Base-by-base conservation (phyloP, 2,113 vertebrate genomes). In the Amphilophus citrinellus region DNA sequence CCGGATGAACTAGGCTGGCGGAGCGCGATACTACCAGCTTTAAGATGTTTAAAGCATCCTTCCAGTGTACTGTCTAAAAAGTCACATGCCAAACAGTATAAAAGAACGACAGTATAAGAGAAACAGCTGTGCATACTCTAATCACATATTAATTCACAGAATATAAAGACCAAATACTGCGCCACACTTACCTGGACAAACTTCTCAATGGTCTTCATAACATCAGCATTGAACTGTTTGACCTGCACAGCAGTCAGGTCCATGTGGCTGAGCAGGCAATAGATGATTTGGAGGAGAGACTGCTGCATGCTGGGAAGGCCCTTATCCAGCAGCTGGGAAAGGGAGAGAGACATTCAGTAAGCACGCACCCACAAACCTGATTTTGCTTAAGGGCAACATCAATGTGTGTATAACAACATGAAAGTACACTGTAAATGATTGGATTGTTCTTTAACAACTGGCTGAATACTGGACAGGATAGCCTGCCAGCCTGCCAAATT, bases 161-260 rank as follows among this genome's bases (percentile, higher is more conserved):
- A n/a, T 1, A 13, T 17, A 15, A 22, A 20, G 2, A 65, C 7
- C 27, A 7, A 57, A 24, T 14, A 35, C 27, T 63, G 9, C 1
- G 5, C 7, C 13, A 47, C 0, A 6, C 94, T 96, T 87, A 99
- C 98, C 94, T 99, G 98, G 13, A 99, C 96, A 2, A 99, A 99
- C 96, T 99, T 99, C 95, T 99, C 98, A 80, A 99, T 98, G 77
- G 96, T 99, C 92, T 99, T 99, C 63, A 98, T 96, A 83, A 99
- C 98, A 92, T 99, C 98, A 87, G 96, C 85, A 1, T 99, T 99
- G 87, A 99, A 99, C 79, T 97, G 97, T 92, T 98, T 99, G 79
- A 98, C 97, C 35, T 98, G 98, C 87, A 99, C 96, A 3, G 96
- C 93, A 0, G 97, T 97, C 77, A 99, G 94, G 88, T 99, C 98